phyloP scores from a whole-genome alignment of 2,113 vertebrate genomes.

The Todiramphus chloris region DNA sequence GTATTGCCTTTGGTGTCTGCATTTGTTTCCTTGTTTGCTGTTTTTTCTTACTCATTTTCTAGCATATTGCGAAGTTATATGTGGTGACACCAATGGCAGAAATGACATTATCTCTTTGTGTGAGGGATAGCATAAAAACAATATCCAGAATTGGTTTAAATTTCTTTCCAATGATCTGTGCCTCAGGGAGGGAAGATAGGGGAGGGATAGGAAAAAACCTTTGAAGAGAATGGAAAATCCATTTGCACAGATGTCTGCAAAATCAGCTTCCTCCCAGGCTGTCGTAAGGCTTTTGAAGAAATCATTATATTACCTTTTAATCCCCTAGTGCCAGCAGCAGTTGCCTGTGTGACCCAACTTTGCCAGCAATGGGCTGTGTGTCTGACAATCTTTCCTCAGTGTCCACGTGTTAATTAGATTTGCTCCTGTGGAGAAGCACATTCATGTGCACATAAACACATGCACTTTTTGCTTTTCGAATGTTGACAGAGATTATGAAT shows the following conservation, averaged over 20 bases:
- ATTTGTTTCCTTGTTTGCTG: not conserved
- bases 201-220: not conserved
- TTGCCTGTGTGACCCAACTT: not conserved
- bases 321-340: not conserved
- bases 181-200: not conserved
- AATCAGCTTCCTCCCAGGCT: constrained; percentile 30
- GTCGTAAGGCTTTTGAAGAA: constrained; percentile 29
- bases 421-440: not conserved
- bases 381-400: not conserved
- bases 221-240: constrained; percentile 47
- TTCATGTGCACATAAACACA: not conserved
- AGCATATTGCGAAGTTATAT: not conserved
- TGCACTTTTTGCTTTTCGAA: not conserved
- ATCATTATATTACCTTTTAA: constrained; percentile 34
- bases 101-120: not conserved
- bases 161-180: not conserved
- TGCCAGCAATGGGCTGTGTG: not conserved
- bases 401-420: constrained; percentile 17
- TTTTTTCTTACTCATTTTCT: not conserved
- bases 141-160: not conserved
- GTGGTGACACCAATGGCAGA: not conserved
- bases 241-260: constrained; percentile 51
- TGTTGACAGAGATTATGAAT: not conserved
- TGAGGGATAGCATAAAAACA: not conserved
- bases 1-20: not conserved